These are phyloP conservation scores for Metellina segmentata DNA, from an alignment of 2,888 invertebrate species.

Conservation along the genomic window DNA sequence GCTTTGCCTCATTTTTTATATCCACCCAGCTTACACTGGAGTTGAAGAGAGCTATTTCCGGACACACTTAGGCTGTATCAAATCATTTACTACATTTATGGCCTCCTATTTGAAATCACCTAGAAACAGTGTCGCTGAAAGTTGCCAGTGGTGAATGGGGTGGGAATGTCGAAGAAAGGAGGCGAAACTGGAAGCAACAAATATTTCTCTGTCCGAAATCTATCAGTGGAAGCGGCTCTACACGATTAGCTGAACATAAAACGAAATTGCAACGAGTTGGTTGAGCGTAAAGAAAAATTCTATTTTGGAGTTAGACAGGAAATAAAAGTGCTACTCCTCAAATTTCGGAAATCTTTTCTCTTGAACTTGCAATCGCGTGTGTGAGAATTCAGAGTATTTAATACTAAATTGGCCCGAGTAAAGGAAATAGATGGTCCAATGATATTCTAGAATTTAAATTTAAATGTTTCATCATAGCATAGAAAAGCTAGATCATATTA, in stretches of 20 bases:
- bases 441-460: too few species aligned
- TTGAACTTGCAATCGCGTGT: not conserved
- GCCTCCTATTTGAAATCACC: slow-evolving; percentile 27
- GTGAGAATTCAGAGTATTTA: not conserved
- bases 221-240: slow-evolving; percentile 45
- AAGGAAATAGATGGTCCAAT: too few species aligned
- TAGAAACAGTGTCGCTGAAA: not conserved
- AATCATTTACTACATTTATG: slow-evolving; percentile 59
- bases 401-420: not conserved
- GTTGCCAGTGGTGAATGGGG: not conserved
- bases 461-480: too few species aligned
- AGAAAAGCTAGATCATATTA: too few species aligned
- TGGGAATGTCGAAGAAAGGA: not conserved
- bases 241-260: slow-evolving; percentile 68
- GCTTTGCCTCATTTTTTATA: not conserved
- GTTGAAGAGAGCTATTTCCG: not conserved
- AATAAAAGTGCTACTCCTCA: not conserved
- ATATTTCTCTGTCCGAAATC: slow-evolving; percentile 29
- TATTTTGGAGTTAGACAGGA: not conserved
- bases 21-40: not conserved
- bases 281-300: slow-evolving; percentile 21
- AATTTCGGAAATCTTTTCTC: not conserved
- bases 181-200: slow-evolving; percentile 13
- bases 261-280: slow-evolving; percentile 39
- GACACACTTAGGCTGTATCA: slow-evolving; percentile 39